Base-by-base conservation (phyloP, 2,888 invertebrate genomes). In the Gandaritis pyraliata region DNA sequence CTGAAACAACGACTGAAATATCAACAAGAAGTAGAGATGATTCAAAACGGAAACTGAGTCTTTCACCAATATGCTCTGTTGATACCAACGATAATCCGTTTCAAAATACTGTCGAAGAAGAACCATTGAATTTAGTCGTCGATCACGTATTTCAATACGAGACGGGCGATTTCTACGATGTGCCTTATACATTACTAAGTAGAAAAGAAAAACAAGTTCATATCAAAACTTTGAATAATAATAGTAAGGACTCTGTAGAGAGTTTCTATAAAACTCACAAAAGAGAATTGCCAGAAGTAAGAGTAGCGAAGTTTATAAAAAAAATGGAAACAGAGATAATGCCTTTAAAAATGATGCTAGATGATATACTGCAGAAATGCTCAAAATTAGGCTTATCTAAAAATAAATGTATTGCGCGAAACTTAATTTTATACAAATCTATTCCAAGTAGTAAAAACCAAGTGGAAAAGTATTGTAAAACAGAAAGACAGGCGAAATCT, bases 241-340 rank as follows among this genome's bases (percentile, higher is more conserved):
- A 46, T 47, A 12, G 30, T 16, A 23, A 53, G 2, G 7, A n/a
- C 7, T 39, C 8, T 13, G 13, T 12, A 2, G 41, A 55, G 8
- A 59, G 43, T 12, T 1, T 50, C 43, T 45, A 47, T 23, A 55
- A 38, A 55, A 16, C 16, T 65, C 58, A 53, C 61, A 55, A 43
- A 62, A 60, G 79, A 69, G 70, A 73, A 64, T 66, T 76, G 18
- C 84, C 85, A n/a, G 80, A 84, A 75, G 66, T 75, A 48, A 78
- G 84, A 71, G 75, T 89, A 12, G 78, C 82, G 1, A 67, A 85
- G 51, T 85, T 81, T 64, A 58, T 82, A 15, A 73, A 76, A 70
- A 71, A 74, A 12, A 81, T 91, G 72, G 81, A 89, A 75, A 80
- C 72, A 39, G 88, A 88, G 76, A 80, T 90, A 56, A 68, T 78